These are phyloP conservation scores for Latrodectus geometricus DNA, from an alignment of 1,140 invertebrate species.

Conservation along the genomic window DNA sequence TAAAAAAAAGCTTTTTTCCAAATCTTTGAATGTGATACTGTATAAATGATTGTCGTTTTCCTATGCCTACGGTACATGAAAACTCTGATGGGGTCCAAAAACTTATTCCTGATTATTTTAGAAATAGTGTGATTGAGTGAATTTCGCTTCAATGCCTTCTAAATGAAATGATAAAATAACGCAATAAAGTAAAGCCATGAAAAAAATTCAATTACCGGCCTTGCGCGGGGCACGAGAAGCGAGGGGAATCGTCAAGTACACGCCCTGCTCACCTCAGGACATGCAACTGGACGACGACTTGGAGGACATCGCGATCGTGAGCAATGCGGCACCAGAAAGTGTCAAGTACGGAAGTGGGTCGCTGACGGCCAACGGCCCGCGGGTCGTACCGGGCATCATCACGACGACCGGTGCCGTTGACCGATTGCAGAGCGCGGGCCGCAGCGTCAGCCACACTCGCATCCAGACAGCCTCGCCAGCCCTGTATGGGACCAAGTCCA, in stretches of 20 bases:
- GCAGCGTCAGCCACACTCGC: constrained; percentile 52
- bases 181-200: constrained; percentile 21
- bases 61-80: not conserved
- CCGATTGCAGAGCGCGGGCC: constrained; percentile 27
- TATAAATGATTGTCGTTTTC: not conserved
- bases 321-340: constrained; percentile 71
- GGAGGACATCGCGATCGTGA: constrained; percentile 83
- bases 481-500: constrained; percentile 59
- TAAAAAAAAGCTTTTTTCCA: not conserved
- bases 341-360: constrained; percentile 73
- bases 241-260: constrained; percentile 71
- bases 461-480: constrained; percentile 59
- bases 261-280: constrained; percentile 68
- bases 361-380: constrained; percentile 75
- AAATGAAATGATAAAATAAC: not conserved
- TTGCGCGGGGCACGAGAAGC: constrained; percentile 59
- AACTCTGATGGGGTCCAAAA: constrained; percentile 38
- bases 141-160: not conserved
- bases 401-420: constrained; percentile 66
- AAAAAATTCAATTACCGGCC: constrained; percentile 45
- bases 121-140: not conserved
- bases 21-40: constrained; percentile 21
- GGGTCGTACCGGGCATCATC: constrained; percentile 77
- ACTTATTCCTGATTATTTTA: not conserved
- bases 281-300: constrained; percentile 74